Base-by-base conservation (phyloP, 2,113 vertebrate species). In the Puffinus mauretanicus region DNA sequence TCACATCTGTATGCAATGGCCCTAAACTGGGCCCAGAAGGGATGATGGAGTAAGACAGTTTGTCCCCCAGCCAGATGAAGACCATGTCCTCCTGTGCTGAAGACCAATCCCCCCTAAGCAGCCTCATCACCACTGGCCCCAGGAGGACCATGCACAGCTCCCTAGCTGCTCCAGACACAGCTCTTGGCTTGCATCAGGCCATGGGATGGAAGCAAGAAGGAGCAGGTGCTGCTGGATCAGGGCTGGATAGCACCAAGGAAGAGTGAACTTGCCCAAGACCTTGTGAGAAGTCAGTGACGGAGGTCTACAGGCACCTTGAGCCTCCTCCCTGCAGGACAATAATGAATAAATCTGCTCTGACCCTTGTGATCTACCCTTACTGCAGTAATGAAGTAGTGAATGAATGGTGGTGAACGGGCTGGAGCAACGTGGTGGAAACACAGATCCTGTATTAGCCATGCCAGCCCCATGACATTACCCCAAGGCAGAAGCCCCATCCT, bases 381-480 rank as follows among this genome's bases (percentile, higher is more conserved):
- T 54, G 34, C 19, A 17, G 13, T 42, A 52, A 46, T 6, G 25
- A 36, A 44, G 10, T 36, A 36, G 10, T 38, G 78, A 32, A 21
- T 16, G 36, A 51, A 27, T 5, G 36, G 51, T 55, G 26, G 26
- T 11, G 52, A 32, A 10, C 1, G 8, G 51, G 46, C 11, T 66
- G 62, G 60, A 38, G 62, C 4, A 14, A 26, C 1, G 2, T 6
- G 24, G 10, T 15, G 55, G 44, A 25, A 46, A 40, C 13, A 5
- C 2, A 3, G 24, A 13, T 58, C 24, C 64, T 5, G 1, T 6
- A 42, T 42, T 17, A 67, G 13, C 21, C 17, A 42, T 58, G 27
- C 49, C 54, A 82, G 5, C 34, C 61, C 55, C 7, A 9, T 1
- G 8, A 52, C 3, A 0, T 27, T 11, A 29, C 5, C 7, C 4